These are phyloP conservation scores for Melikaiella ostensackeni DNA, from an alignment of 2,888 invertebrate species.

Conservation along the genomic window DNA sequence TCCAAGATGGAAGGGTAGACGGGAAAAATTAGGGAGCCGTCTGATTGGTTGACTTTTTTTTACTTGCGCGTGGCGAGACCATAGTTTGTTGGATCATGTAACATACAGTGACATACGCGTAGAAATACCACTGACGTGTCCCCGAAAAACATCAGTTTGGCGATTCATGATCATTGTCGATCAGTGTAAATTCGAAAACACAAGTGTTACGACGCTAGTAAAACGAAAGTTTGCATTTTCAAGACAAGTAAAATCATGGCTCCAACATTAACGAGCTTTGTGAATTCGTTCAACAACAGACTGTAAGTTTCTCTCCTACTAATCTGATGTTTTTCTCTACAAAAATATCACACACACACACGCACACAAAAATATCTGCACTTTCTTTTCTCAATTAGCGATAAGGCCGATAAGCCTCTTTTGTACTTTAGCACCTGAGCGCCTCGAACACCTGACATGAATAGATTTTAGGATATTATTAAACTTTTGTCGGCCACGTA, in stretches of 20 bases:
- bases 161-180: constrained; percentile 70
- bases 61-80: too few species aligned
- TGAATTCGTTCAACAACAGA: constrained; percentile 84
- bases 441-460: neutral
- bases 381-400: neutral
- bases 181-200: constrained; percentile 58
- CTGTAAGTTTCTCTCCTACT: constrained; percentile 81
- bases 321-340: neutral
- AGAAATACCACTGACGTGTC: constrained; percentile 74
- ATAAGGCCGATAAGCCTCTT: neutral
- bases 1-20: too few species aligned
- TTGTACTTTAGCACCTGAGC: neutral
- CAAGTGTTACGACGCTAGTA: constrained; percentile 49
- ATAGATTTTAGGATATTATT: constrained; percentile 19
- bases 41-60: too few species aligned
- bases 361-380: too few species aligned
- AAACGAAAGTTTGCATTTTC: constrained; percentile 41
- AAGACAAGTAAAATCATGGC: constrained; percentile 77
- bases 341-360: constrained; percentile 45
- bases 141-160: constrained; percentile 63
- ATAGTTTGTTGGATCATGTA: too few species aligned
- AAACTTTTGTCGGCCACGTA: constrained; percentile 7
- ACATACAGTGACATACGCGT: neutral
- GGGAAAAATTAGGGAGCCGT: too few species aligned
- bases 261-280: constrained; percentile 81